Evolutionary conservation across 2,113 vertebrate genomes (phyloP).

Genomic region (Corvus cornix): DNA sequence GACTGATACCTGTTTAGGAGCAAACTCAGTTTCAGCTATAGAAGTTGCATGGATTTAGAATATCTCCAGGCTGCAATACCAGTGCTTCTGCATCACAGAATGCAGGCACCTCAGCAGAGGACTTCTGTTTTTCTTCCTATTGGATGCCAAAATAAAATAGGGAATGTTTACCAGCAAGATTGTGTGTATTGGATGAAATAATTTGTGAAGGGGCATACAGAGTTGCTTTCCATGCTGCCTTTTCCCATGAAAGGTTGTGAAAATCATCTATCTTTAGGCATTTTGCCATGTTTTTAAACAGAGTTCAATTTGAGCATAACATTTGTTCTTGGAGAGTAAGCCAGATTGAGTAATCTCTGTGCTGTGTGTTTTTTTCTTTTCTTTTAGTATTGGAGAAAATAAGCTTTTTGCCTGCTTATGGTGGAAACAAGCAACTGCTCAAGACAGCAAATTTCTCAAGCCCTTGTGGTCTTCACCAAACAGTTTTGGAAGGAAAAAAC

Average conservation of each 20-base stretch:
- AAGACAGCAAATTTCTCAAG: neutral
- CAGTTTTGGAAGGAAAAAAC: neutral
- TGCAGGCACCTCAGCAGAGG: neutral
- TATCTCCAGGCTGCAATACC: neutral
- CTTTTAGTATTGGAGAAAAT: constrained; percentile 83
- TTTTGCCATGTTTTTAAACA: neutral
- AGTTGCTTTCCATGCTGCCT: neutral
- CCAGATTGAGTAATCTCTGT: neutral
- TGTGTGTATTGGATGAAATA: neutral
- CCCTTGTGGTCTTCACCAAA: neutral
- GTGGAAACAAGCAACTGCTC: neutral
- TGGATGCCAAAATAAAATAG: neutral
- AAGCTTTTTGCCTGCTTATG: neutral
- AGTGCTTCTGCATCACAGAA: neutral
- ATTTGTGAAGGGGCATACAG: neutral
- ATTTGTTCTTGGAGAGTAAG: neutral
- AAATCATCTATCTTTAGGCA: neutral
- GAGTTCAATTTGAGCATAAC: neutral
- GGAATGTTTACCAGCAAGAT: neutral
- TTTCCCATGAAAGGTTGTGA: neutral
- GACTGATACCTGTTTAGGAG: neutral
- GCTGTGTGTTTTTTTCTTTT: neutral
- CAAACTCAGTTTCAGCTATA: neutral
- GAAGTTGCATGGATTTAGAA: neutral
- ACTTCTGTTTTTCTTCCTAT: neutral